Evolutionary conservation across 2,113 vertebrate genomes (phyloP).

Genomic region (Argyrosomus japonicus): DNA sequence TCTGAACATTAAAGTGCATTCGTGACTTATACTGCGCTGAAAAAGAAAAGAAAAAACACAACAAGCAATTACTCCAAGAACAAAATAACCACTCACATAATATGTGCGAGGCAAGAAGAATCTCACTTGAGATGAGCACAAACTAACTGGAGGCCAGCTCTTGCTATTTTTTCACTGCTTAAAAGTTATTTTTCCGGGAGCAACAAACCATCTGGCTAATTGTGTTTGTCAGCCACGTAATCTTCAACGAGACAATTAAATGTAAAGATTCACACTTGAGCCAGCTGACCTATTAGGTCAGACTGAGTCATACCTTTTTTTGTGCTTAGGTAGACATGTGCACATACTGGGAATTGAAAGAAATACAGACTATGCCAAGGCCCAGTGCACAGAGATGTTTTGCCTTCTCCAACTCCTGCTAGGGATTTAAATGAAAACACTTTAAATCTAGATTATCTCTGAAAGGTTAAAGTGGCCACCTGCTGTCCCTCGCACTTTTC

Average conservation of each 20-base stretch:
- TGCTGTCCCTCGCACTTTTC: slow-evolving; percentile 27
- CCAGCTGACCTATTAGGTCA: slow-evolving; percentile 37
- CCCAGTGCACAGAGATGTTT: background rate
- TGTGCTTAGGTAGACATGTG: slow-evolving; percentile 32
- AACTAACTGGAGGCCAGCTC: slow-evolving; percentile 38
- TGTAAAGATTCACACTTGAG: slow-evolving; percentile 16
- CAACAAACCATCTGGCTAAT: slow-evolving; percentile 38
- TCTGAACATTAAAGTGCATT: slow-evolving; percentile 45
- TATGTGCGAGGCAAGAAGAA: slow-evolving; percentile 24
- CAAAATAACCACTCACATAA: slow-evolving; percentile 45
- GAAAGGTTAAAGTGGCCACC: slow-evolving; percentile 61
- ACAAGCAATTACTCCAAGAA: slow-evolving; percentile 49
- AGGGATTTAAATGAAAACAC: slow-evolving; percentile 48
- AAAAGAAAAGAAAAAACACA: background rate
- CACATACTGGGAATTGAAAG: background rate
- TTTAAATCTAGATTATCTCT: slow-evolving; percentile 46
- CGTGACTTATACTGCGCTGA: slow-evolving; percentile 5
- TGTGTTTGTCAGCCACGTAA: slow-evolving; percentile 39
- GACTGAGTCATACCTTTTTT: slow-evolving; percentile 23
- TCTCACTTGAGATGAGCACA: slow-evolving; percentile 15
- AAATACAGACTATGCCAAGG: slow-evolving; percentile 6
- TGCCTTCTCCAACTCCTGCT: slow-evolving; percentile 9
- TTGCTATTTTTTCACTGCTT: slow-evolving; percentile 28
- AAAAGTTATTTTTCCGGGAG: slow-evolving; percentile 24
- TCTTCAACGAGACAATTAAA: slow-evolving; percentile 20